Base-by-base conservation (phyloP, 2,113 vertebrate genomes). In the Acrocephalus kingi region DNA sequence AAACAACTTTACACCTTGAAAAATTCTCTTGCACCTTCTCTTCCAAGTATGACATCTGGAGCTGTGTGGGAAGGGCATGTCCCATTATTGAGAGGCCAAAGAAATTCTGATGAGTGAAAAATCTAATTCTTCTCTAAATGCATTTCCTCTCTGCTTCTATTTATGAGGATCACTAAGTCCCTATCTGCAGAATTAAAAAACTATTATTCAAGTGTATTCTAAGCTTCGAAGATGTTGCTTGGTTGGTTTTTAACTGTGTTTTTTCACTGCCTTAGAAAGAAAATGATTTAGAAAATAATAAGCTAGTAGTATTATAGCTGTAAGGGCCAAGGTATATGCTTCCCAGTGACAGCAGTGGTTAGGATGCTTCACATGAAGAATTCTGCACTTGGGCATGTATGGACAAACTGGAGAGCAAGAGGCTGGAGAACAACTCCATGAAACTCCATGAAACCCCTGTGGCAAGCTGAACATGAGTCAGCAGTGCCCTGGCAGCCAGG, bases 381-480 rank as follows among this genome's bases (percentile, higher is more conserved):
- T 69, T 62, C 13, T 69, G 35, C 21, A 13, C 30, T 8, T 37
- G 21, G 25, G 30, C 21, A 35, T 5, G 7, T 27, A 20, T 8
- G 7, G 21, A 49, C 35, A 56, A 21, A 55, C 8, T 55, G 30
- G 15, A 54, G 71, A 69, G 14, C 10, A 31, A 55, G n/a, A 28
- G 6, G 6, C 30, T 69, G 48, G 23, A 76, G 6, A 62, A 30
- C 8, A 84, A 6, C 22, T 9, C 48, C 22, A 24, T 27, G 12
- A 14, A 48, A 54, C 22, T 9, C 48, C 22, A 24, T 27, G 12
- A 14, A 48, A 54, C 35, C 8, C 35, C 14, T 28, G 21, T 35
- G 30, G 8, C 10, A 33, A 43, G 30, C 0, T 49, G 21, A 33
- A 41, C 22, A 1, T 7, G n/a, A 48, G 12, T 0, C 48, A 90